These are phyloP conservation scores for Artibeus lituratus DNA, from an alignment of 2,797 vertebrate genomes.

Conservation along the genomic window DNA sequence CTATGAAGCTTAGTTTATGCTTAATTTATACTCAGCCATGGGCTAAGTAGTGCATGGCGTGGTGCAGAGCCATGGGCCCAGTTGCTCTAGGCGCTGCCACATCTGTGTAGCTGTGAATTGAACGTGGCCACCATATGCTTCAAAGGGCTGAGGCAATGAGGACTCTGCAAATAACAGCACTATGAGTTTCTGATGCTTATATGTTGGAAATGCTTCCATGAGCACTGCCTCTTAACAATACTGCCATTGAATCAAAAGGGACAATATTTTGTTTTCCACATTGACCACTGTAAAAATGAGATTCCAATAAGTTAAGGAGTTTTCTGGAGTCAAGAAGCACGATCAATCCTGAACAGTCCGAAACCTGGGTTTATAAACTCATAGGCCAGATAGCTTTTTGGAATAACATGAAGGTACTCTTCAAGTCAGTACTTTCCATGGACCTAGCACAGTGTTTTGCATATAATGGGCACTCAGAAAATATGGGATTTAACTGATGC, in stretches of 20 bases:
- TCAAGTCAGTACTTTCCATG: background rate
- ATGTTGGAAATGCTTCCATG: background rate
- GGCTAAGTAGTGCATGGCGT: background rate
- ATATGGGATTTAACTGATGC: background rate
- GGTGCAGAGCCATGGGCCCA: background rate
- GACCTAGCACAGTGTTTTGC: background rate
- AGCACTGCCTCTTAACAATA: background rate
- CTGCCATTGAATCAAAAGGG: background rate
- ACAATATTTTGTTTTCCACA: background rate
- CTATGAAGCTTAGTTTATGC: background rate
- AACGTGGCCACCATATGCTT: background rate
- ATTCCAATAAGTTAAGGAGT: background rate
- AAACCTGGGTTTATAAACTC: background rate
- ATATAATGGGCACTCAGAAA: background rate
- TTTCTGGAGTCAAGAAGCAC: background rate
- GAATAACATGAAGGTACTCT: background rate
- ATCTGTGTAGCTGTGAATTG: background rate
- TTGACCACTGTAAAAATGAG: background rate
- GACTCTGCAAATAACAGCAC: background rate
- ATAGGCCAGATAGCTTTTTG: background rate
- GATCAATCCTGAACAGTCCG: background rate
- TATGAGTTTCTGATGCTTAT: background rate
- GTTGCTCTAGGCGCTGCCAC: background rate
- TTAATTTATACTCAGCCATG: background rate
- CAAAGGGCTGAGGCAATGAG: background rate